Evolutionary conservation across 2,797 vertebrate species (phyloP).

Genomic region (Gallinago solitaria): DNA sequence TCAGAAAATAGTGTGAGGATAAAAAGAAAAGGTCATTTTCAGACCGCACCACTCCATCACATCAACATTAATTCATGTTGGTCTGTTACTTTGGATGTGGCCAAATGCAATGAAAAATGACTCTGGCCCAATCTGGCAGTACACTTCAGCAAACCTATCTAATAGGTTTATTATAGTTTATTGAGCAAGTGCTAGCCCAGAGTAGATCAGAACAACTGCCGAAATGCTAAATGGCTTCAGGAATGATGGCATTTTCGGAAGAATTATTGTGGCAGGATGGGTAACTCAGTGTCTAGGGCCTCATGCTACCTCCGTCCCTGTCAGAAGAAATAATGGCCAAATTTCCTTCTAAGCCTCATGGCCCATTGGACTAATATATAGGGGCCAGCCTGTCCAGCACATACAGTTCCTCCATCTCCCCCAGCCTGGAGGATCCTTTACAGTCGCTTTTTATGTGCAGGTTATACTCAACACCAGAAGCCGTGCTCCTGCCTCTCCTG

Average conservation of each 20-base stretch:
- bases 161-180: constrained; percentile 68
- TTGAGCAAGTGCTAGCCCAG: constrained; percentile 37
- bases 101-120: constrained; percentile 30
- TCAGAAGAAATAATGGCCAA: constrained; percentile 56
- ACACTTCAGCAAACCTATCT: constrained; percentile 56
- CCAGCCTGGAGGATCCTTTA: neutral
- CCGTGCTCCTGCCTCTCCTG: neutral
- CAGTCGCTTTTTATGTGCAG: neutral
- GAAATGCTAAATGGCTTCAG: constrained; percentile 37
- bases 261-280: constrained; percentile 41
- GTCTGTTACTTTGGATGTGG: neutral
- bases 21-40: constrained; percentile 47
- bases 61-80: constrained; percentile 41
- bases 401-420: neutral
- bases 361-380: constrained; percentile 14
- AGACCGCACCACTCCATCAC: neutral
- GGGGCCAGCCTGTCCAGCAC: neutral
- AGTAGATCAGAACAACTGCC: neutral
- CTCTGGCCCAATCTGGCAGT: constrained; percentile 23
- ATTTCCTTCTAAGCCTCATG: constrained; percentile 31
- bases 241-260: constrained; percentile 32
- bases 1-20: neutral
- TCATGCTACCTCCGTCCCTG: constrained; percentile 16
- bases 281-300: constrained; percentile 21
- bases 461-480: constrained; percentile 6